Evolutionary conservation across 2,797 vertebrate genomes (phyloP).

Genomic region (Cercopithecus petaurista): DNA sequence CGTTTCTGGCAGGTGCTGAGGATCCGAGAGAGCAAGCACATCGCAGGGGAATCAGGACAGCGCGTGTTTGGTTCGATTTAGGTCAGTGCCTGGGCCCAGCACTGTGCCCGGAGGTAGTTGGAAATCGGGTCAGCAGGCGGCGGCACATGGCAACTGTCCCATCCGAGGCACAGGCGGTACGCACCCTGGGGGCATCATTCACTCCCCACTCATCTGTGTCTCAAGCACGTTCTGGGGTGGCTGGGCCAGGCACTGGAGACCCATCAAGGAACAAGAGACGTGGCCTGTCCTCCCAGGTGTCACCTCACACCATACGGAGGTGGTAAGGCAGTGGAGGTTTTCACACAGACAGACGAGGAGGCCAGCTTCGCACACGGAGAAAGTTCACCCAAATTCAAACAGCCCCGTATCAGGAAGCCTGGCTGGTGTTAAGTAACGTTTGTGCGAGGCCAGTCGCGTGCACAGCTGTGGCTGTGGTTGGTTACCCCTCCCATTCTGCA

Average conservation of each 20-base stretch:
- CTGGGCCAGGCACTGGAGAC: accelerated
- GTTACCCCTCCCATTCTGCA: too few species aligned
- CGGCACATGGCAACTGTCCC: not conserved
- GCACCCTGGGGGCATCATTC: accelerated
- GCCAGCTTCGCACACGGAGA: not conserved
- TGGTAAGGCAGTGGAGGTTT: not conserved
- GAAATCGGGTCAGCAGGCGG: not conserved
- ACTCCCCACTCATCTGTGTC: not conserved
- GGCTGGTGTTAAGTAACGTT: accelerated
- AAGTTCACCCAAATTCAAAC: accelerated
- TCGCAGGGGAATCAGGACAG: accelerated
- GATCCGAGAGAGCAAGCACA: not conserved
- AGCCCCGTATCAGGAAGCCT: accelerated
- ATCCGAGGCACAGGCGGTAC: accelerated
- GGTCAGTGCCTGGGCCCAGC: not conserved
- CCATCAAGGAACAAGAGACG: too few species aligned
- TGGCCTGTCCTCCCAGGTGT: accelerated
- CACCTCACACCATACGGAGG: accelerated
- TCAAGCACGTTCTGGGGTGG: too few species aligned
- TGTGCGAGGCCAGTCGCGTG: accelerated
- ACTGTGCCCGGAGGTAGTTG: too few species aligned
- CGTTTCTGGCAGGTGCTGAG: not conserved
- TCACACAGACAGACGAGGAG: not conserved
- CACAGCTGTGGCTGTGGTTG: accelerated
- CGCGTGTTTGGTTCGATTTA: not conserved